Percentiles rank a stretch among this genome's conserved stretches.
Conservation (phyloP, 2,113 vertebrate species). For the Alethe castanea region DNA sequence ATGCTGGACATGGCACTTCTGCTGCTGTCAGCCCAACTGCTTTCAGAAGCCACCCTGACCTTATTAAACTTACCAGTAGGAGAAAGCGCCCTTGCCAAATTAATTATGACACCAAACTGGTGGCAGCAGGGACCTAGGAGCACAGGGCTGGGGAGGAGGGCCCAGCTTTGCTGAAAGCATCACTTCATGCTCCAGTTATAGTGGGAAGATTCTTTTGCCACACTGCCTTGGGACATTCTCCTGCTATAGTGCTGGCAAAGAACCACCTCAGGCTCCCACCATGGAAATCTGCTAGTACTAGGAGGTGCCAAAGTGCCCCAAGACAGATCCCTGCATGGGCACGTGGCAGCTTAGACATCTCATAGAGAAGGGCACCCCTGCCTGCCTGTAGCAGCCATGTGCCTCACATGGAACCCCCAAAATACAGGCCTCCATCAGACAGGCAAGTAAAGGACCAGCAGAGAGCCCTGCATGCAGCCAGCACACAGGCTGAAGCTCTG, state of each 20-base stretch:
- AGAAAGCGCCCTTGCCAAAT: not conserved
- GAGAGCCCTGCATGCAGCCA: not conserved
- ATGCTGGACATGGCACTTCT: rapidly evolving
- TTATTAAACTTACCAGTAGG: not conserved
- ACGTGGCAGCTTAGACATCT: not conserved
- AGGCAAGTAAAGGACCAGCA: not conserved
- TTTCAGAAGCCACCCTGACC: not conserved
- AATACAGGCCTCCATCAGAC: not conserved
- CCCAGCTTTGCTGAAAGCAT: not conserved
- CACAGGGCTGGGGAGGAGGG: not conserved
- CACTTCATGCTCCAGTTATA: not conserved
- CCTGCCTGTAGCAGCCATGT: not conserved
- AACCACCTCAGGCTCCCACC: not conserved
- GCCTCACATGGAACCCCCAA: not conserved
- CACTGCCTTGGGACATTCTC: not conserved
- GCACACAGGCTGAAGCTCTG: not conserved
- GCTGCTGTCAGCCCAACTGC: not conserved
- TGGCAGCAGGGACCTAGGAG: not conserved
- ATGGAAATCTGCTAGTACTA: not conserved
- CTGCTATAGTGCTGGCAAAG: not conserved
- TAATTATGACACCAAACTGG: constrained; percentile 6
- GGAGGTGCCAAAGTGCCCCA: not conserved
- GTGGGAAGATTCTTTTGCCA: not conserved
- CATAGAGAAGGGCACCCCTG: not conserved
- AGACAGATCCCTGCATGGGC: not conserved